These are phyloP conservation scores for Eudemis profundana DNA, from an alignment of 2,888 invertebrate genomes.

Conservation along the genomic window DNA sequence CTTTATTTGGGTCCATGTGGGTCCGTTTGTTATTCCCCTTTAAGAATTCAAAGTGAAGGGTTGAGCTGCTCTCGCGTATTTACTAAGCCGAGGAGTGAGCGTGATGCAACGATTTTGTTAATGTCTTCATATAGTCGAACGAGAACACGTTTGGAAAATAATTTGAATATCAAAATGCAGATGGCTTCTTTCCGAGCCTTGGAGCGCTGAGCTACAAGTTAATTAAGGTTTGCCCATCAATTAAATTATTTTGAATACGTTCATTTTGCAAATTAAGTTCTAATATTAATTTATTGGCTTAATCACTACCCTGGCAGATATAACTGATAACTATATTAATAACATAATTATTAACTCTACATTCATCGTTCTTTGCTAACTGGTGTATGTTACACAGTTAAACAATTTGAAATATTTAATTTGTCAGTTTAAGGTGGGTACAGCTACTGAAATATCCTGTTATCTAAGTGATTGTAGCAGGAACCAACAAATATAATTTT, in stretches of 20 bases:
- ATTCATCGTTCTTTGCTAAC: background rate
- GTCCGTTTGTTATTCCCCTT: conserved; percentile 76
- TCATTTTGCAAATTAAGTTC: conserved; percentile 76
- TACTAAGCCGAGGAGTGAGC: conserved; percentile 77
- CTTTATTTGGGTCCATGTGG: conserved; percentile 80
- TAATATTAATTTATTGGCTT: conserved; percentile 66
- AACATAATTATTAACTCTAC: background rate
- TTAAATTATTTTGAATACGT: conserved; percentile 82
- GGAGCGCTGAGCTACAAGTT: conserved; percentile 80
- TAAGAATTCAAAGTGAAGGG: conserved; percentile 65
- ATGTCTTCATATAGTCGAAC: conserved; percentile 64
- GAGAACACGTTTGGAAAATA: conserved; percentile 83
- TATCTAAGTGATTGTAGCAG: no score
- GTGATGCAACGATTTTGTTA: conserved; percentile 73
- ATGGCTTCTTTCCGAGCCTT: conserved; percentile 81
- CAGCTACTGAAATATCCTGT: no score
- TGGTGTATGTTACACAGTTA: background rate
- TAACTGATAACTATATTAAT: background rate
- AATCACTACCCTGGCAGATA: background rate
- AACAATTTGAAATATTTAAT: no score
- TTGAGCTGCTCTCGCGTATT: conserved; percentile 67
- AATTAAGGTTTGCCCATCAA: conserved; percentile 84
- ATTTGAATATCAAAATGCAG: conserved; percentile 85
- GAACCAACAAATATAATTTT: no score
- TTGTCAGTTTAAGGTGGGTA: no score